phyloP scores from a whole-genome alignment of 2,113 vertebrate species.

The Origma solitaria region DNA sequence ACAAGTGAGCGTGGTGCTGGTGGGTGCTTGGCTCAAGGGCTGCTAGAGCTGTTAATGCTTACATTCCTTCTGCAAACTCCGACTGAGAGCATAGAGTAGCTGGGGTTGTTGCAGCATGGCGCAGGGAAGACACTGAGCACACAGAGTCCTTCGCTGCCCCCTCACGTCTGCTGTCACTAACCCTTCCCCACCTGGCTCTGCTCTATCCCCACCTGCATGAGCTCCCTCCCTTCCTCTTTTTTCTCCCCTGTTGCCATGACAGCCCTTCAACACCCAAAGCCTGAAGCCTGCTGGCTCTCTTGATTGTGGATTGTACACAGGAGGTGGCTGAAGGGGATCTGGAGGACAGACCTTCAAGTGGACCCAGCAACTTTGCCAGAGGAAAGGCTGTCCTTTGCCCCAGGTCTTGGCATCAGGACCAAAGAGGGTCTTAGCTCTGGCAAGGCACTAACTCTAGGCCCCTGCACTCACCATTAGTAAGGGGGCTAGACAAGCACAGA shows the following conservation, averaged over 20 bases:
- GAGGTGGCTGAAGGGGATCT: not conserved
- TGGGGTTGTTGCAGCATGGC: not conserved
- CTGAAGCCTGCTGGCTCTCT: conserved; percentile 64
- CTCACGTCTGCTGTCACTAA: conserved; percentile 41
- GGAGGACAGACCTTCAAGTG: not conserved
- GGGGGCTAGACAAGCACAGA: not conserved
- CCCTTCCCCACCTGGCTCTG: not conserved
- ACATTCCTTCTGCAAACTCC: not conserved
- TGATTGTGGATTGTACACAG: conserved; percentile 70
- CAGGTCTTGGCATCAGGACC: not conserved
- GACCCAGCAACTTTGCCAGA: not conserved
- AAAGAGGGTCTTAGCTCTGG: not conserved
- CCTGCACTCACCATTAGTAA: not conserved
- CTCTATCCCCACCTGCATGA: conserved; percentile 22
- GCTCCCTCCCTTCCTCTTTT: not conserved
- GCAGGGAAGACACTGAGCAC: not conserved
- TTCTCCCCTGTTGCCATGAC: conserved; percentile 53
- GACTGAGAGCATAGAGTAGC: not conserved
- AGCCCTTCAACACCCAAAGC: conserved; percentile 26
- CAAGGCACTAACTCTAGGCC: not conserved
- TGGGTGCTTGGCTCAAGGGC: not conserved
- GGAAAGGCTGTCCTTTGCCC: not conserved
- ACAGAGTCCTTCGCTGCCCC: not conserved
- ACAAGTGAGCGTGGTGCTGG: not conserved
- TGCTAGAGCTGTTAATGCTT: not conserved